Conservation (phyloP, 1,140 invertebrate species). For the Lepidurus apus region DNA sequence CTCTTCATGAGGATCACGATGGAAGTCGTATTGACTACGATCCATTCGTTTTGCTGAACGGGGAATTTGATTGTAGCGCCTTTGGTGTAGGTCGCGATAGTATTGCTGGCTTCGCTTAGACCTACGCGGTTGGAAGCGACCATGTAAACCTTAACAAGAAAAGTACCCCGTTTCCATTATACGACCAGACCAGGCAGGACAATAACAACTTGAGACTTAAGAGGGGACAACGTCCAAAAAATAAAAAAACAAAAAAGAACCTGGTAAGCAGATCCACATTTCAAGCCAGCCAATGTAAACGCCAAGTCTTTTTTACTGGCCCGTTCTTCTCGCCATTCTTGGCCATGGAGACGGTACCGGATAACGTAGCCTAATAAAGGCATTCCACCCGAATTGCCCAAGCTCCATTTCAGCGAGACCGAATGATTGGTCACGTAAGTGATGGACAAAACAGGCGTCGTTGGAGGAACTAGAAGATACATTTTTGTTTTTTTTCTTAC, state of each 20-base stretch:
- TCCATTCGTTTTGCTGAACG: not conserved
- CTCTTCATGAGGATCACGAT: constrained; percentile 1
- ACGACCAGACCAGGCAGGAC: not conserved
- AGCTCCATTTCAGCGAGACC: constrained; percentile 64
- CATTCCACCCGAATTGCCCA: constrained; percentile 60
- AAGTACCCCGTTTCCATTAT: not conserved
- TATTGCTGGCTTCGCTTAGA: not conserved
- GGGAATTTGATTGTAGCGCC: not conserved
- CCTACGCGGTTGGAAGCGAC: not conserved
- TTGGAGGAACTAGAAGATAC: constrained; percentile 55
- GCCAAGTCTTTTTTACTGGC: not conserved
- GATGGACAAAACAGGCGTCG: constrained; percentile 61
- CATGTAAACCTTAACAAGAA: not conserved
- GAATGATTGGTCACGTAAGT: constrained; percentile 64
- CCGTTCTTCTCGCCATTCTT: constrained; percentile 54
- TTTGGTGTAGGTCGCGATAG: not conserved
- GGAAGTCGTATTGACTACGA: not conserved
- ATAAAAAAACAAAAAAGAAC: not conserved
- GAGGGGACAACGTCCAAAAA: not conserved
- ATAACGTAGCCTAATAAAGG: constrained; percentile 60
- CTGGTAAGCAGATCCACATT: constrained; percentile 12
- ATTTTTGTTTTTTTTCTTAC: too few species aligned
- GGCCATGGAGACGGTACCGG: constrained; percentile 58
- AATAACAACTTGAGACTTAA: not conserved
- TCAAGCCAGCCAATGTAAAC: not conserved